Evolutionary conservation across 2,888 invertebrate genomes (phyloP).

Genomic region (Branchellion lobata): DNA sequence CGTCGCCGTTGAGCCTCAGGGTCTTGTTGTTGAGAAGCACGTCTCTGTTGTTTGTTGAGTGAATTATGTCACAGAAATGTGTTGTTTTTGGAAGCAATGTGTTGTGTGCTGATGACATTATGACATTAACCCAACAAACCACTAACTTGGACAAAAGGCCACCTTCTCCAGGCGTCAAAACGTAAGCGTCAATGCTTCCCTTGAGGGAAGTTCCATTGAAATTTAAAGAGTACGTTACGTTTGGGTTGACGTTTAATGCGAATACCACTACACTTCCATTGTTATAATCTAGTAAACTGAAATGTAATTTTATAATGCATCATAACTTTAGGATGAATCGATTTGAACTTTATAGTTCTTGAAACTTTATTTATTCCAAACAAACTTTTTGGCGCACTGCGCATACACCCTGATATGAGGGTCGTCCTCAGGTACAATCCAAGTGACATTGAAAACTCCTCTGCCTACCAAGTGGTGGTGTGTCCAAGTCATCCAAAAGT

Average conservation of each 20-base stretch:
- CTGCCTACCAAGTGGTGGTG: conserved; percentile 78
- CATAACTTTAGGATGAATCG: no score
- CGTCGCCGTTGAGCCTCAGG: no score
- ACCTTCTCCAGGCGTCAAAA: not conserved
- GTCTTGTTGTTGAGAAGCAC: no score
- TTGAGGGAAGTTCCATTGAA: not conserved
- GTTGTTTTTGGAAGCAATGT: no score
- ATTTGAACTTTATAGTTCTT: no score
- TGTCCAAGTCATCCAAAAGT: conserved; percentile 77
- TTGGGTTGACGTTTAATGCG: conserved; percentile 25
- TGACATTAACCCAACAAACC: no score
- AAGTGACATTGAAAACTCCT: conserved; percentile 65
- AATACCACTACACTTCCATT: conserved; percentile 7
- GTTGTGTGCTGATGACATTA: no score
- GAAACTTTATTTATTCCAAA: no score
- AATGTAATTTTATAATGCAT: no score
- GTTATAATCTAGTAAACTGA: not conserved
- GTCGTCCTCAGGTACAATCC: conserved; percentile 50
- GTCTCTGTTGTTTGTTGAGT: no score
- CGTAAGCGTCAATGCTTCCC: conserved; percentile 22
- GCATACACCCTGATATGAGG: conserved; percentile 70
- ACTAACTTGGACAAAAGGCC: conserved; percentile 4
- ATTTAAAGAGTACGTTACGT: not conserved
- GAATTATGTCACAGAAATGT: no score
- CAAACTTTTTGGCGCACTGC: conserved; percentile 70